A percentile compares a stretch with the other conserved stretches of the same genome.
These are phyloP conservation scores for Hystrix cristata DNA, from an alignment of 2,113 vertebrate species.

Conservation along the genomic window DNA sequence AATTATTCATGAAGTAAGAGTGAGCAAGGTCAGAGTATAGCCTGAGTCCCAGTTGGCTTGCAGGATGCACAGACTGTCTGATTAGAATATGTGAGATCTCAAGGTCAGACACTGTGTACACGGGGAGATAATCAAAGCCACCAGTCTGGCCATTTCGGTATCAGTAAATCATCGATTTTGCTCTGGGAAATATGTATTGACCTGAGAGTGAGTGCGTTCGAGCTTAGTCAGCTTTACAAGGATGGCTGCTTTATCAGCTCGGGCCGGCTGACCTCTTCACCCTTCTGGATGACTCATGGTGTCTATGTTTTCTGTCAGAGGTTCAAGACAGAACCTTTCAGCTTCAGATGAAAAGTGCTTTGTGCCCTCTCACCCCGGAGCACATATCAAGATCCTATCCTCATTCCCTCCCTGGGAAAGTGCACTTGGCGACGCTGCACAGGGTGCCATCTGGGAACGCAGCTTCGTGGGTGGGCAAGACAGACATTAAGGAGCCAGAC, in stretches of 20 bases:
- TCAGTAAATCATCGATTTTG: background rate
- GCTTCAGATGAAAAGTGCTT: slow-evolving; percentile 47
- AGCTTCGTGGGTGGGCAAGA: background rate
- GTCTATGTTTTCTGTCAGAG: slow-evolving; percentile 1
- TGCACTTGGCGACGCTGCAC: background rate
- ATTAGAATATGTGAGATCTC: background rate
- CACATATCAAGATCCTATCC: background rate
- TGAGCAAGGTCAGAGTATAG: background rate
- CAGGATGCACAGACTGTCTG: background rate
- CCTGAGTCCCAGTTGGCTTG: background rate
- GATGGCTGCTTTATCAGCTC: background rate
- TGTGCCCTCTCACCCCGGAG: background rate
- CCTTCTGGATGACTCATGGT: slow-evolving; percentile 44
- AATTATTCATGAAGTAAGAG: slow-evolving; percentile 55
- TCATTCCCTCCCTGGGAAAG: slow-evolving; percentile 2
- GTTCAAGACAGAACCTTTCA: slow-evolving; percentile 19
- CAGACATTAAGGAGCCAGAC: background rate
- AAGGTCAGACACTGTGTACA: background rate
- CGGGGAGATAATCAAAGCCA: background rate
- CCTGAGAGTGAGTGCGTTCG: background rate
- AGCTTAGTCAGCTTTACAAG: background rate
- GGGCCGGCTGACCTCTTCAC: background rate
- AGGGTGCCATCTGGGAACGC: background rate
- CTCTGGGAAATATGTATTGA: slow-evolving; percentile 45
- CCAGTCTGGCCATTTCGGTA: background rate